phyloP scores from a whole-genome alignment of 2,888 invertebrate genomes.

The Diachrysia chrysitis region DNA sequence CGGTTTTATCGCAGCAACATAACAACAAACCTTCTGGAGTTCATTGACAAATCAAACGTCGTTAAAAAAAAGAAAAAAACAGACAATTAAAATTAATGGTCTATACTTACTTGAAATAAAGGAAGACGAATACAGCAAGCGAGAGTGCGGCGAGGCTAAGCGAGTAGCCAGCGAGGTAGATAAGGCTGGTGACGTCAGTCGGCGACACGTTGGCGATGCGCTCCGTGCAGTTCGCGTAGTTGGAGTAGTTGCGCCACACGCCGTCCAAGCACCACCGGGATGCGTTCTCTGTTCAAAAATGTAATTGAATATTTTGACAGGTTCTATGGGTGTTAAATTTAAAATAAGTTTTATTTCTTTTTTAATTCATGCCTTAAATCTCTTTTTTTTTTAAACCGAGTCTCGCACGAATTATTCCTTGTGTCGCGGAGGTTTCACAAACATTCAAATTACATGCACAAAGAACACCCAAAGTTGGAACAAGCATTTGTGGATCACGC shows the following conservation, averaged over 20 bases:
- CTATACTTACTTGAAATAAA: conserved; percentile 96
- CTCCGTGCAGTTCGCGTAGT: conserved; percentile 93
- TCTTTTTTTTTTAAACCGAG: too few species aligned
- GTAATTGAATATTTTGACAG: not conserved
- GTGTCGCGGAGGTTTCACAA: too few species aligned
- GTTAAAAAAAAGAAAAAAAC: too few species aligned
- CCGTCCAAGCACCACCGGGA: conserved; percentile 94
- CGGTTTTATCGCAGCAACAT: too few species aligned
- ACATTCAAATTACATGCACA: too few species aligned
- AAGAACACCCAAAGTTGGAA: too few species aligned
- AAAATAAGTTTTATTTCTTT: too few species aligned
- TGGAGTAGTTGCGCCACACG: conserved; percentile 94
- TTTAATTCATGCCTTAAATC: too few species aligned
- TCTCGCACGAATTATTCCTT: too few species aligned
- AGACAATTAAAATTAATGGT: not conserved
- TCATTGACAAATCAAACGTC: not conserved
- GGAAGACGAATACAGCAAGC: conserved; percentile 95
- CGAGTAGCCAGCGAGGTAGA: conserved; percentile 95
- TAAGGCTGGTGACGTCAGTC: conserved; percentile 92
- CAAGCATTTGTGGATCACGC: too few species aligned
- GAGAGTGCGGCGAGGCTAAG: conserved; percentile 94
- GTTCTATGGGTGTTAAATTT: too few species aligned
- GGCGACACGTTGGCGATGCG: conserved; percentile 86
- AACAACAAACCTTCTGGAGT: too few species aligned
- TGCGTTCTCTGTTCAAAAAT: conserved; percentile 92